phyloP scores from a whole-genome alignment of 2,113 vertebrate genomes.

The Aix galericulata region DNA sequence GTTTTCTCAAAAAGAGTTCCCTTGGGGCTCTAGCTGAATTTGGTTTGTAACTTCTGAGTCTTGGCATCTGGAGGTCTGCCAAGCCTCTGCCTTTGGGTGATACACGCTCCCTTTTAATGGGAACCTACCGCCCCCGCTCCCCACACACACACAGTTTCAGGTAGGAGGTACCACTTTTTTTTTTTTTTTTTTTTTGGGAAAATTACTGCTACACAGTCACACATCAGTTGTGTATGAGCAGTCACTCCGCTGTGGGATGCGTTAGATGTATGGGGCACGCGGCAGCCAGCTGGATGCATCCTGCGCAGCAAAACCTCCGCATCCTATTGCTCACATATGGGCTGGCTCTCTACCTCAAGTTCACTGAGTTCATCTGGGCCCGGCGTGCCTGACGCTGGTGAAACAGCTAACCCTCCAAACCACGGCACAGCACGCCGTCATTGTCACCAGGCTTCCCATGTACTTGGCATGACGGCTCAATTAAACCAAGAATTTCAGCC shows the following conservation, averaged over 20 bases:
- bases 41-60: slow-evolving; percentile 27
- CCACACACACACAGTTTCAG: neutral
- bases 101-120: neutral
- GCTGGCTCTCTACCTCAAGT: neutral
- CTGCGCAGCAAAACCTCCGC: neutral
- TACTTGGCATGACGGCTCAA: neutral
- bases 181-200: neutral
- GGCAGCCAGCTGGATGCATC: neutral
- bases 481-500: slow-evolving; percentile 19
- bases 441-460: neutral
- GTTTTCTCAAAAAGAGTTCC: slow-evolving; percentile 34
- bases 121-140: neutral
- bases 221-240: neutral
- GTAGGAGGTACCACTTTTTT: neutral
- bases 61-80: slow-evolving; percentile 16
- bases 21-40: slow-evolving; percentile 18
- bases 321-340: fast-evolving
- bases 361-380: neutral
- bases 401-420: neutral
- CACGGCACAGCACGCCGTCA: neutral
- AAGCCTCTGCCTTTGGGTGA: neutral
- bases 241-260: neutral
- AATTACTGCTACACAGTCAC: neutral
- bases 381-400: neutral
- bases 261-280: fast-evolving